phyloP scores from a whole-genome alignment of 2,888 invertebrate species.

The Schrankia costaestrigalis region DNA sequence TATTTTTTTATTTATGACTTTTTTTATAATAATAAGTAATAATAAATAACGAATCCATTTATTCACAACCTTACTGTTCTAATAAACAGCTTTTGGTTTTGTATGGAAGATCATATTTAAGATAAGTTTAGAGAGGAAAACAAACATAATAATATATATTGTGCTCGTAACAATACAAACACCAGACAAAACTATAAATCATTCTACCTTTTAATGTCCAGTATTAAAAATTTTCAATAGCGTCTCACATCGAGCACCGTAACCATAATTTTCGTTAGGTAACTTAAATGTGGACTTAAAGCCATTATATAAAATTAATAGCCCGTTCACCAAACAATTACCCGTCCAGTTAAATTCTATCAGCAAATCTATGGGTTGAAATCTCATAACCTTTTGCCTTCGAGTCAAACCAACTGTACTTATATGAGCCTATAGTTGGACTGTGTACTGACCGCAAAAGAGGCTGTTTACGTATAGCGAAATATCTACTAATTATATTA shows the following conservation, averaged over 20 bases:
- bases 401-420: slow-evolving; percentile 57
- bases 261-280: slow-evolving; percentile 65
- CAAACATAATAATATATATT: slow-evolving; percentile 26
- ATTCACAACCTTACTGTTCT: too few species aligned
- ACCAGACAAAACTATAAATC: slow-evolving; percentile 42
- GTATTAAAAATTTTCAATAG: slow-evolving; percentile 57
- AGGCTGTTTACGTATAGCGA: slow-evolving; percentile 41
- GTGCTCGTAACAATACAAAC: slow-evolving; percentile 29
- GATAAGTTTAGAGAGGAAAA: slow-evolving; percentile 19
- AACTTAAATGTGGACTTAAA: slow-evolving; percentile 62
- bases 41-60: slow-evolving; percentile 1
- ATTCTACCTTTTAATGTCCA: slow-evolving; percentile 46
- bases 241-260: slow-evolving; percentile 44
- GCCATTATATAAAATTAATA: slow-evolving; percentile 74
- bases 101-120: slow-evolving; percentile 12
- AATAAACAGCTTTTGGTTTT: too few species aligned
- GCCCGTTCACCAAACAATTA: slow-evolving; percentile 74
- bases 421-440: slow-evolving; percentile 21
- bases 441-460: slow-evolving; percentile 33
- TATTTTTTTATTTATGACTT: too few species aligned
- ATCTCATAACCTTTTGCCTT: slow-evolving; percentile 77
- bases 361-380: slow-evolving; percentile 73
- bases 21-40: too few species aligned
- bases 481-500: too few species aligned
- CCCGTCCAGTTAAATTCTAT: slow-evolving; percentile 72